Evolutionary conservation across 2,888 invertebrate genomes (phyloP), one percentile per base, ranked within the genome.

Genomic region (Crematogaster levior): DNA sequence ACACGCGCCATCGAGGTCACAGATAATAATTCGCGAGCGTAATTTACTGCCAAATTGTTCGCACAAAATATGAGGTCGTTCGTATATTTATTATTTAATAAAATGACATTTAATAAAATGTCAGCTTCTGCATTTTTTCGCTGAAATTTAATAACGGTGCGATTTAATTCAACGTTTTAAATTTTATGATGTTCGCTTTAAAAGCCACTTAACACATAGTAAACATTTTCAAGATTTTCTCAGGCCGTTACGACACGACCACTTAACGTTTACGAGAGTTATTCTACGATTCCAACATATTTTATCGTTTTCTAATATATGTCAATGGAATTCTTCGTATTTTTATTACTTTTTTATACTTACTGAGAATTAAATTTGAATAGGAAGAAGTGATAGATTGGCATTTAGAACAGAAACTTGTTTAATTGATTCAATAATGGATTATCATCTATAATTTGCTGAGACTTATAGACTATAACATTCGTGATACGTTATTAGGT

Each of bases 191-290:
- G 40, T 18, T 56, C 77, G 40, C 56, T 66, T 66, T 56, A 77
- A 77, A 21, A 56, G 77, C 27, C 66, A 77, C 56, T 77, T 77
- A 77, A 77, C 53, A 75, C 66, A 66, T 56, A 43, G 30, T 77
- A 77, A 77, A 56, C 43, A 66, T 53, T 77, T 66, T 66, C n/a
- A 43, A 43, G 43, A 77, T 77, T 77, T 66, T n/a, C 30, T 53
- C 66, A n/a, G 5, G 43, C n/a, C n/a, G n/a, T 77, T 77, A 56
- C 66, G 43, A 77, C 66, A 66, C 66, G 43, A 34, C 30, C 68
- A 77, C 56, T 77, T 77, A 66, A 56, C 40, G 40, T 68, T 66
- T 43, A 66, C n/a, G 53, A 66, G 30, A 68, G 43, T 30, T 56
- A 43, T 43, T 40, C 43, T 6, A 30, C 27, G 53, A 77, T 66